These are phyloP conservation scores for Coracias cyanogaster DNA, from an alignment of 2,797 vertebrate genomes.

Conservation along the genomic window DNA sequence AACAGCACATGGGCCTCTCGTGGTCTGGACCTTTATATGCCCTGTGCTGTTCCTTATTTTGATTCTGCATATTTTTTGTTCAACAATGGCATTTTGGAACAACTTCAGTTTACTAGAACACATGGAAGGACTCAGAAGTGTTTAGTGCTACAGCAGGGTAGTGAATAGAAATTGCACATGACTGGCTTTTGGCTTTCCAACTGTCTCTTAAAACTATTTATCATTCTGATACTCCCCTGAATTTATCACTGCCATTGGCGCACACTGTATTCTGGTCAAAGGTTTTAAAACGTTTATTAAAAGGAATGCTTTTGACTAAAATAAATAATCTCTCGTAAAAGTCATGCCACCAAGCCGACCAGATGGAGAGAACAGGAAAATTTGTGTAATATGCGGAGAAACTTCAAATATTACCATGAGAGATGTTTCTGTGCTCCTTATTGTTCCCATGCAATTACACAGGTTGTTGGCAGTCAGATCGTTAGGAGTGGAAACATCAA, in stretches of 20 bases:
- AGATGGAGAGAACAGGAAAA: background rate
- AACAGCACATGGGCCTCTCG: background rate
- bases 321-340: conserved; percentile 5
- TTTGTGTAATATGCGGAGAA: background rate
- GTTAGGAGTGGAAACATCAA: conserved; percentile 36
- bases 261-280: conserved; percentile 22
- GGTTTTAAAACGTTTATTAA: conserved; percentile 30
- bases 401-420: background rate
- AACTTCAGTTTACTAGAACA: conserved; percentile 23
- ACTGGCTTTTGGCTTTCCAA: conserved; percentile 38
- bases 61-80: conserved; percentile 4
- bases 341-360: background rate
- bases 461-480: conserved; percentile 39
- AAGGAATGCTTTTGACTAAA: conserved; percentile 47
- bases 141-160: conserved; percentile 9
- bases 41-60: conserved; percentile 33
- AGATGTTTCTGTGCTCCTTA: background rate
- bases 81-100: conserved; percentile 24
- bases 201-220: conserved; percentile 24
- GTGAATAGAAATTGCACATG: background rate
- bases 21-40: background rate
- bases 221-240: conserved; percentile 35
- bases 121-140: conserved; percentile 43
- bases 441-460: conserved; percentile 34
- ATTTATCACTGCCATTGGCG: conserved; percentile 30